phyloP scores from a whole-genome alignment of 2,888 invertebrate species.

The Subacronicta megacephala region DNA sequence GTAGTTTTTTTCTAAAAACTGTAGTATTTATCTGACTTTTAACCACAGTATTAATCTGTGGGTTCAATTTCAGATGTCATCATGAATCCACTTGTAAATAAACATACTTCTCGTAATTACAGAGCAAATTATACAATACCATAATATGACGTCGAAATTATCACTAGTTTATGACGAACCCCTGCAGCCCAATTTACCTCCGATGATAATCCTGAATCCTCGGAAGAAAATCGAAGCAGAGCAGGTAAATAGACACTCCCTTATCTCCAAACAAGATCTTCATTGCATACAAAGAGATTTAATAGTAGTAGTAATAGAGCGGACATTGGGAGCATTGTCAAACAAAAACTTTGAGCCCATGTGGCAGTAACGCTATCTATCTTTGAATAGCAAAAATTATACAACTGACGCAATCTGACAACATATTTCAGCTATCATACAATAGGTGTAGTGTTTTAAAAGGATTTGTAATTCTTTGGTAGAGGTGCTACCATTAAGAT shows the following conservation, averaged over 20 bases:
- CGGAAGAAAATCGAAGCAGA: constrained; percentile 63
- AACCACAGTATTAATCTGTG: constrained; percentile 10
- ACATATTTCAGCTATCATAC: no score
- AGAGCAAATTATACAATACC: not conserved
- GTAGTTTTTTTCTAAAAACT: constrained; percentile 12
- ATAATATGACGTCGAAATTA: constrained; percentile 8
- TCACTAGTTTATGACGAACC: constrained; percentile 1
- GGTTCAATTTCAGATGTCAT: constrained; percentile 27
- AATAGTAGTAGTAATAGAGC: no score
- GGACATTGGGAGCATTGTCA: no score
- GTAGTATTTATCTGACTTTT: no score
- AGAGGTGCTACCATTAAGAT: no score
- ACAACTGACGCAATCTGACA: no score
- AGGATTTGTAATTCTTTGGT: no score
- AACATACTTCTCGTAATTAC: not conserved
- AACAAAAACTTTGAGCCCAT: no score
- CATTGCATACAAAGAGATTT: not conserved
- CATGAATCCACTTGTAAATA: constrained; percentile 9
- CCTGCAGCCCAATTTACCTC: constrained; percentile 5
- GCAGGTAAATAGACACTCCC: constrained; percentile 50
- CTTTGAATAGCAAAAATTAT: no score
- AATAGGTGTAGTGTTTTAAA: no score
- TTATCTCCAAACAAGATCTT: not conserved
- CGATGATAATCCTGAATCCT: constrained; percentile 27
- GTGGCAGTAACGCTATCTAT: no score